Conservation (phyloP, 2,113 vertebrate genomes). For the Catharus minimus region DNA sequence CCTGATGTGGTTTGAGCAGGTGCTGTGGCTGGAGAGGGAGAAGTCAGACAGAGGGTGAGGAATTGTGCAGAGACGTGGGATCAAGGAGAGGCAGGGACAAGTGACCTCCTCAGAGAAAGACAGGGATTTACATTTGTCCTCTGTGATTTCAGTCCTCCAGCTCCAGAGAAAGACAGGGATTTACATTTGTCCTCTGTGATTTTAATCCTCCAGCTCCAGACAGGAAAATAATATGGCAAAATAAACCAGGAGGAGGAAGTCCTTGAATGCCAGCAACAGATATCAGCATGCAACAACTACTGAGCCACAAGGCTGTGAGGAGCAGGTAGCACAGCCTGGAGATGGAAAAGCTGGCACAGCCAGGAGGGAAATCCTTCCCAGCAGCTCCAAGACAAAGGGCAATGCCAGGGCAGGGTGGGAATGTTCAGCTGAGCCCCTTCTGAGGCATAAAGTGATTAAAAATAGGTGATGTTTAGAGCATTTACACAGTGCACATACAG, state of each 20-base stretch:
- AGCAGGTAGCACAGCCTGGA: neutral
- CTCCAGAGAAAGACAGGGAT: neutral
- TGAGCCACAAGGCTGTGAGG: neutral
- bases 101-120: neutral
- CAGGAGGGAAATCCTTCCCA: neutral
- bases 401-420: neutral
- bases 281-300: neutral
- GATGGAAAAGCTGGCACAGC: neutral
- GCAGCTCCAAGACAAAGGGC: neutral
- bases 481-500: accelerated
- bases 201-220: neutral
- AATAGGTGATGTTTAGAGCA: neutral
- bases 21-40: neutral
- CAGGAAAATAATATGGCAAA: neutral
- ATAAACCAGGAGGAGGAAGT: neutral
- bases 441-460: neutral
- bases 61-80: neutral
- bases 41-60: neutral
- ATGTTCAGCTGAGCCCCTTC: accelerated
- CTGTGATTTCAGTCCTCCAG: neutral
- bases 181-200: neutral
- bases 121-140: neutral
- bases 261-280: neutral
- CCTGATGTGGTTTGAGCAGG: neutral
- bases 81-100: neutral